Evolutionary conservation across 2,888 invertebrate genomes (phyloP), one percentile per base, ranked within the genome.

Genomic region (Perizoma flavofasciatum): DNA sequence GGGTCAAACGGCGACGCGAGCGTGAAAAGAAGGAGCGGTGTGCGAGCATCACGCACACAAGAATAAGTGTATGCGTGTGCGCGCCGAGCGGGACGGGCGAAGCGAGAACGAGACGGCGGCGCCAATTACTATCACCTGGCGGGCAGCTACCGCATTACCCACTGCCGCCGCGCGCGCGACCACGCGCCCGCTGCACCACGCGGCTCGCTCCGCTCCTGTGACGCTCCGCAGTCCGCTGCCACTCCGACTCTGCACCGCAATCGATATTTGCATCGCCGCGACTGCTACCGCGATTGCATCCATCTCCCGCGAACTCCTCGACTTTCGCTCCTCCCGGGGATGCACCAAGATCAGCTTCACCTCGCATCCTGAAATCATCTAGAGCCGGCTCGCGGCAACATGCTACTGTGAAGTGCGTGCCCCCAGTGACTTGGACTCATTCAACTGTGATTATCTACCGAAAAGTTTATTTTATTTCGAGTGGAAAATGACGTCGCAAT

Each of bases 141-240:
- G 90, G 88, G 88, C 93, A 91, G 93, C 93, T 93, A 94, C 93
- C 93, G 93, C 93, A 93, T 93, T 93, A 92, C 89, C 92, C 92
- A 88, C 89, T 88, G 89, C 88, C 89, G 91, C 89, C 91, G 90
- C 90, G 92, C 92, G 92, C 92, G 92, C 92, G 92, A 92, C 92
- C 89, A 92, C 92, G 92, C 91, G 92, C 86, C 84, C 84, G 88
- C 91, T 92, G 92, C 92, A 88, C 86, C 92, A 87, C 88, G 84
- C 84, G 82, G 84, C 81, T 71, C 75, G 81, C 79, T 81, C 83
- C 80, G 79, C 80, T 82, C 79, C 78, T 79, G 82, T 83, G 84
- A 77, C 85, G 82, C 62, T 62, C 58, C 55, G 62, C 54, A 62
- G 55, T 34, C 62, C 62, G 62, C 62, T 62, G 58, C 54, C 62